phyloP scores from a whole-genome alignment of 2,113 vertebrate genomes.

The Muscicapa adusta region DNA sequence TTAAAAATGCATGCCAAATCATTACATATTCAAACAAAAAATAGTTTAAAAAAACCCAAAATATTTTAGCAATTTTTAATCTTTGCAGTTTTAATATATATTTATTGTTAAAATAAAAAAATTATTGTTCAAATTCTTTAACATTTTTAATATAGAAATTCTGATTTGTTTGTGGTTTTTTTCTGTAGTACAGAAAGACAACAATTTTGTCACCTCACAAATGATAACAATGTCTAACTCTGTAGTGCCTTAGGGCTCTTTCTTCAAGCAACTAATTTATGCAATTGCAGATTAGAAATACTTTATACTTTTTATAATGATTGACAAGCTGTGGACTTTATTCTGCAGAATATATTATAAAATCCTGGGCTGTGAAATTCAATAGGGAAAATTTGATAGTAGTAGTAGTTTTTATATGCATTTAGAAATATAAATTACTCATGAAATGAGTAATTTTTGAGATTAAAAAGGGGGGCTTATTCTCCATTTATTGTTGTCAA shows the following conservation, averaged over 20 bases:
- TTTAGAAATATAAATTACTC: background rate
- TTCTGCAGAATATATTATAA: background rate
- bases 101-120: background rate
- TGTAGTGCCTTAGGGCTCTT: constrained; percentile 43
- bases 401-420: background rate
- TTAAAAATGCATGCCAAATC: background rate
- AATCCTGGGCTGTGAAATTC: background rate
- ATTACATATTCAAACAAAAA: background rate
- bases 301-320: constrained; percentile 16
- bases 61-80: background rate
- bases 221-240: background rate
- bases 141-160: background rate
- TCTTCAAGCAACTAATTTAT: constrained; percentile 48
- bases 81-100: background rate
- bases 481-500: background rate
- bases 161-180: background rate
- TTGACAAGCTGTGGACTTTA: constrained; percentile 25
- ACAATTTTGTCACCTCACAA: background rate
- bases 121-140: background rate
- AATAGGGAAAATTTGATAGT: background rate
- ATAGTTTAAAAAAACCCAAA: fast-evolving
- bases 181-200: background rate
- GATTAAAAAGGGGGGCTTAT: background rate
- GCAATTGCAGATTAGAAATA: constrained; percentile 9
- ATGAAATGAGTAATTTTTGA: background rate